Percentiles rank a stretch among this genome's conserved stretches.
Conservation (phyloP, 2,113 vertebrate species). For the Sinocyclocheilus anshuiensis region DNA sequence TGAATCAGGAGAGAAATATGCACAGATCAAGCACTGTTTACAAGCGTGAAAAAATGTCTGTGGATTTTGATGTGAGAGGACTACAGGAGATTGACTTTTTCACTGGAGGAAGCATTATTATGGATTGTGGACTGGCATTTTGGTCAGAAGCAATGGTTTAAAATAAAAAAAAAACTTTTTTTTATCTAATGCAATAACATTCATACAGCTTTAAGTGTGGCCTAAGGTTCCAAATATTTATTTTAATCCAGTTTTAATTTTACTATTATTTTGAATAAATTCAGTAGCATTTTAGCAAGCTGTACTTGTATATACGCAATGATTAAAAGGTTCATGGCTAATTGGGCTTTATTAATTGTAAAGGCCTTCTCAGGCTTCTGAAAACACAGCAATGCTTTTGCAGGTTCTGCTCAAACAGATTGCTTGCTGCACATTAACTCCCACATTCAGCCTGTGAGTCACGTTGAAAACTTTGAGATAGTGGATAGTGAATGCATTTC, state of each 20-base stretch:
- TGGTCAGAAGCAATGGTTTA: too few species aligned
- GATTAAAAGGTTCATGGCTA: not conserved
- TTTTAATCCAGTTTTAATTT: not conserved
- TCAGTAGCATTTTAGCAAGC: not conserved
- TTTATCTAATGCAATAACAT: too few species aligned
- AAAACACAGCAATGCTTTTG: not conserved
- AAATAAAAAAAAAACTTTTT: too few species aligned
- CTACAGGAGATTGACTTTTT: too few species aligned
- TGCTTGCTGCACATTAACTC: not conserved
- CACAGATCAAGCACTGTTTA: not conserved
- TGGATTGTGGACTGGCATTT: too few species aligned
- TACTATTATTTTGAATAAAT: not conserved
- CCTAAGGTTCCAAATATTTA: not conserved
- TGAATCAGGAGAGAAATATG: not conserved
- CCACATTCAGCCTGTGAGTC: conserved; percentile 23
- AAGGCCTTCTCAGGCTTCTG: not conserved
- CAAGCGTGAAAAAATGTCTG: too few species aligned
- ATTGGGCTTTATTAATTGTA: conserved; percentile 3
- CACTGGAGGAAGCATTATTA: too few species aligned
- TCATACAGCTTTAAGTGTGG: not conserved
- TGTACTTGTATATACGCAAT: not conserved
- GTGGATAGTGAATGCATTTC: not conserved
- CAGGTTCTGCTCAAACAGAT: conserved; percentile 7
- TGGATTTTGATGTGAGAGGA: too few species aligned
- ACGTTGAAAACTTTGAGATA: not conserved